A percentile compares a stretch with the other conserved stretches of the same genome.
Evolutionary conservation across 2,888 invertebrate species (phyloP).

Genomic region (Sympetrum striolatum): DNA sequence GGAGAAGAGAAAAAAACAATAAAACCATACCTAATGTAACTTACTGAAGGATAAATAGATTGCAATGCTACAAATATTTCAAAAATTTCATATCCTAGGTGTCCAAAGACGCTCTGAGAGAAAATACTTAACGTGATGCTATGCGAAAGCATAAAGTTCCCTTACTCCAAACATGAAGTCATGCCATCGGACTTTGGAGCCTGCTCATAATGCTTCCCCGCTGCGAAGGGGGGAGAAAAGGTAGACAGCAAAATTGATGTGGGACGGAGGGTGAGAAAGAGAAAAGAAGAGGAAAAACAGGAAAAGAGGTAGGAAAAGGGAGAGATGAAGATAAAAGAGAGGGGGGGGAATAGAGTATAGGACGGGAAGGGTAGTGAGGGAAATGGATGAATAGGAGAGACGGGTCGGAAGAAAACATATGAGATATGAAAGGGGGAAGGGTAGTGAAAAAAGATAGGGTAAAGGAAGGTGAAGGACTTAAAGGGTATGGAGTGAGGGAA

Average conservation of each 20-base stretch:
- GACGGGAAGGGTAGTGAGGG: neutral
- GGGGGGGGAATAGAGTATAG: neutral
- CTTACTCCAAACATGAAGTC: no score
- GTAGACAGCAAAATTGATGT: neutral
- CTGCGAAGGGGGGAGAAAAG: neutral
- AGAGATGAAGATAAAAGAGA: neutral
- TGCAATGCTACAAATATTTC: no score
- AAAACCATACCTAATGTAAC: no score
- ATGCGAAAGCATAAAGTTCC: no score
- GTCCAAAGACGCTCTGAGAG: no score
- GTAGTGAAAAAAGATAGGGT: neutral
- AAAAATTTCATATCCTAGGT: no score
- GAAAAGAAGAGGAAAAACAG: neutral
- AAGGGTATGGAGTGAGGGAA: neutral
- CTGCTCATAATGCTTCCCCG: no score
- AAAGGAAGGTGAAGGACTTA: neutral
- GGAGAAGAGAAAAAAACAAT: no score
- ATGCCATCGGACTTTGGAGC: no score
- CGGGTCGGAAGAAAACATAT: neutral
- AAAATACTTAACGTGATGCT: no score
- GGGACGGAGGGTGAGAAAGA: neutral
- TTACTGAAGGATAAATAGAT: no score
- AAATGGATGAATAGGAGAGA: neutral
- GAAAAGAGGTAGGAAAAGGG: neutral
- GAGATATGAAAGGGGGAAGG: neutral